phyloP scores from a whole-genome alignment of 2,888 invertebrate genomes.

The Ceratothoa steindachneri region DNA sequence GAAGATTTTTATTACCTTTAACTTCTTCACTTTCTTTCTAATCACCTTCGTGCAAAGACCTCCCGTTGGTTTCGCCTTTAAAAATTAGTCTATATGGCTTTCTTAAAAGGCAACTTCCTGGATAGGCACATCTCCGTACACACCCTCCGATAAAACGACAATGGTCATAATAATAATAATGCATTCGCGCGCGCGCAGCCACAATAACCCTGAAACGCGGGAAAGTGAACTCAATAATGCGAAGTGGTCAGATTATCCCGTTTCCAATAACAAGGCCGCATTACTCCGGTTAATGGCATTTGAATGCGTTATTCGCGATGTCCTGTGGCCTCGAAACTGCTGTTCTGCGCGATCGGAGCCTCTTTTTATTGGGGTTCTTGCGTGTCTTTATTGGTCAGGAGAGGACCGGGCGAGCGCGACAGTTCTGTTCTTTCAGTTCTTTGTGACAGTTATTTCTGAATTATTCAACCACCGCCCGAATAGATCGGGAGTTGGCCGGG shows the following conservation, averaged over 20 bases:
- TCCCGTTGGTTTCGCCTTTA: too few relatives aligned
- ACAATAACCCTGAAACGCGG: too few relatives aligned
- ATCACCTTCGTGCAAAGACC: too few relatives aligned
- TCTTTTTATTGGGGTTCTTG: constrained; percentile 4
- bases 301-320: neutral
- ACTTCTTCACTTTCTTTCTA: too few relatives aligned
- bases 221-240: neutral
- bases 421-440: neutral
- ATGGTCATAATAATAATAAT: too few relatives aligned
- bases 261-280: neutral
- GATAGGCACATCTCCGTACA: too few relatives aligned
- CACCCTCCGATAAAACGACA: too few relatives aligned
- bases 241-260: neutral
- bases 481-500: too few relatives aligned
- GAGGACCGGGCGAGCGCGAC: neutral
- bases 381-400: constrained; percentile 7
- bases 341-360: neutral
- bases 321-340: constrained; percentile 3
- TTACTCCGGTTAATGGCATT: neutral
- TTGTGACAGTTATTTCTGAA: neutral
- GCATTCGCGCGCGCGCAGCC: too few relatives aligned
- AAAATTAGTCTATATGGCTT: too few relatives aligned
- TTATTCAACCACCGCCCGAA: constrained; percentile 4
- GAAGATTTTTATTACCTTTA: too few relatives aligned
- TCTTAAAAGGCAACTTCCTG: too few relatives aligned